These are phyloP conservation scores for Agriopis aurantiaria DNA, from an alignment of 2,888 invertebrate species.

Conservation along the genomic window DNA sequence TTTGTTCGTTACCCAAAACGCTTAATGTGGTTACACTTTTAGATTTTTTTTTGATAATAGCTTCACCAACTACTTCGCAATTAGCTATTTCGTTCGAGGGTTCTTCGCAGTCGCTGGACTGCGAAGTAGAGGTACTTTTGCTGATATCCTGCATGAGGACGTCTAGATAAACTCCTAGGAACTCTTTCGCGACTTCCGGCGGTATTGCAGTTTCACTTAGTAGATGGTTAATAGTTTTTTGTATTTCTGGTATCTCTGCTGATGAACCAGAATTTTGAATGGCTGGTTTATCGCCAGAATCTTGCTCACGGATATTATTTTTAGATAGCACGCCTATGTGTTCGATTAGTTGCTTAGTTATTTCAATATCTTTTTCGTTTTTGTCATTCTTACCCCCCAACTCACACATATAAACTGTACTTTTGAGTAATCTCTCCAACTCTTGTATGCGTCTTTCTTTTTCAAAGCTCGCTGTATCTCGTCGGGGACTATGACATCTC, in stretches of 20 bases:
- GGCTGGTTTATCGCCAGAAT: conserved; percentile 35
- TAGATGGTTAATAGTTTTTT: conserved; percentile 69
- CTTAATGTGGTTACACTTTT: conserved; percentile 60
- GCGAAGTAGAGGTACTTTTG: conserved; percentile 52
- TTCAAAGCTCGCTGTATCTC: conserved; percentile 60
- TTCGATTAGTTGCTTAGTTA: conserved; percentile 68
- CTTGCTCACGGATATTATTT: conserved; percentile 39
- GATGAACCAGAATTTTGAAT: conserved; percentile 62
- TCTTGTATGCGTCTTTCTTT: conserved; percentile 72
- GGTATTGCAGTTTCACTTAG: conserved; percentile 68
- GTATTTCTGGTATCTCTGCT: conserved; percentile 64
- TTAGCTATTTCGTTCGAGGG: conserved; percentile 39
- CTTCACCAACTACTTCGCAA: conserved; percentile 68
- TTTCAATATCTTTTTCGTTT: conserved; percentile 68
- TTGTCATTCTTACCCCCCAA: conserved; percentile 53
- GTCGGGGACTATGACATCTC: conserved; percentile 44
- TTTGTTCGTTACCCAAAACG: conserved; percentile 26
- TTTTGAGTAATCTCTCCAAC: conserved; percentile 71
- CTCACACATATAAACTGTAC: conserved; percentile 72
- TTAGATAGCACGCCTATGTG: conserved; percentile 60
- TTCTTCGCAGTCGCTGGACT: conserved; percentile 56
- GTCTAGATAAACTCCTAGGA: conserved; percentile 69
- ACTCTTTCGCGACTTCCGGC: conserved; percentile 67
- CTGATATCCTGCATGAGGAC: conserved; percentile 59
- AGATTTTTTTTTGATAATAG: conserved; percentile 62